A percentile compares a stretch with the other conserved stretches of the same genome.
These are phyloP conservation scores for Triplophysa siluroides DNA, from an alignment of 2,113 vertebrate genomes.

Conservation along the genomic window DNA sequence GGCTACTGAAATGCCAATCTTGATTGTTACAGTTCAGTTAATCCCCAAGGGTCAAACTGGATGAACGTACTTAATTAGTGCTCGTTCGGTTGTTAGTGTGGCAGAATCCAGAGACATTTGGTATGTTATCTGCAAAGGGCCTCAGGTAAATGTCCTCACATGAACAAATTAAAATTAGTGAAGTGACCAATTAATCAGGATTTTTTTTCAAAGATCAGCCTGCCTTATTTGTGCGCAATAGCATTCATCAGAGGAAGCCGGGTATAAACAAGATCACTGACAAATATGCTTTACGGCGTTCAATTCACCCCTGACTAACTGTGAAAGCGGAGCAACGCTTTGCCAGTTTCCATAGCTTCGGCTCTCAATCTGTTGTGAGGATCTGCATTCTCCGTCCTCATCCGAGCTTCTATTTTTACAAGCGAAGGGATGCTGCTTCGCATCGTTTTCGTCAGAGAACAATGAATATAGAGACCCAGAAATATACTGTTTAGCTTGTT, in stretches of 20 bases:
- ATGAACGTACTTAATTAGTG: conserved; percentile 33
- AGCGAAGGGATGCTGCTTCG: conserved; percentile 64
- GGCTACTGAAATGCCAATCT: conserved; percentile 35
- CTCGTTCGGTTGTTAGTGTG: conserved; percentile 14
- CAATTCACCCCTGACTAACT: conserved; percentile 38
- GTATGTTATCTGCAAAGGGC: conserved; percentile 21
- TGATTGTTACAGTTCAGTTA: conserved; percentile 37
- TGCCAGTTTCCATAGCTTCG: conserved; percentile 64
- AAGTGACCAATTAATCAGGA: conserved; percentile 24
- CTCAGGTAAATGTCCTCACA: conserved; percentile 25
- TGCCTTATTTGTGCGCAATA: conserved; percentile 16
- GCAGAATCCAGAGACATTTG: not conserved
- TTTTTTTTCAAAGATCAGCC: conserved; percentile 14
- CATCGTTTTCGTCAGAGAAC: conserved; percentile 62
- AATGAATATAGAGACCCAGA: conserved; percentile 3
- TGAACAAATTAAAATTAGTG: conserved; percentile 31
- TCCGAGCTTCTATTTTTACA: conserved; percentile 72
- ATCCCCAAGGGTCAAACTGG: conserved; percentile 40
- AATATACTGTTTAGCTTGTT: not conserved
- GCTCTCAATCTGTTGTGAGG: conserved; percentile 66
- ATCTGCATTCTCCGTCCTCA: conserved; percentile 62
- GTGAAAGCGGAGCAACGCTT: conserved; percentile 40
- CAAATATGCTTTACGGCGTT: conserved; percentile 30
- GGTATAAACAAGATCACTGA: conserved; percentile 35
- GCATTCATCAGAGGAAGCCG: not conserved